phyloP scores from a whole-genome alignment of 2,888 invertebrate genomes.

The Napeogenes inachia region DNA sequence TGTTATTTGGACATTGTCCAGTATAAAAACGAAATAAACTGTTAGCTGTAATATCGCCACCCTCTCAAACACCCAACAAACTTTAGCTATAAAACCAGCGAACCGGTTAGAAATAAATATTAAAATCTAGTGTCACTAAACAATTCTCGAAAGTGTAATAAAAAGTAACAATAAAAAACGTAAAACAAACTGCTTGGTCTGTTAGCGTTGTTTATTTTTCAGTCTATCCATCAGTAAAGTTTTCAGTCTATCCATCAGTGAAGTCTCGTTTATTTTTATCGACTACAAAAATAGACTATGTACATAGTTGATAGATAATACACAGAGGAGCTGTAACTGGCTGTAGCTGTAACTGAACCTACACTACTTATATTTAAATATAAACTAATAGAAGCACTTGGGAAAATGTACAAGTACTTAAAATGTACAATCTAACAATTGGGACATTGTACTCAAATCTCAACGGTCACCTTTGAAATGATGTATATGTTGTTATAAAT shows the following conservation, averaged over 20 bases:
- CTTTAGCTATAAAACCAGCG: slow-evolving; percentile 67
- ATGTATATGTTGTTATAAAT: slow-evolving; percentile 50
- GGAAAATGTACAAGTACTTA: no score
- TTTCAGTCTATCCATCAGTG: slow-evolving; percentile 12
- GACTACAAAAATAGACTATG: no score
- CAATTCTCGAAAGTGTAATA: slow-evolving; percentile 43
- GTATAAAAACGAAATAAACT: slow-evolving; percentile 26
- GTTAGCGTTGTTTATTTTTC: slow-evolving; percentile 12
- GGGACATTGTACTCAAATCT: slow-evolving; percentile 8
- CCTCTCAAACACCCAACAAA: slow-evolving; percentile 49
- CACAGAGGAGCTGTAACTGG: no score
- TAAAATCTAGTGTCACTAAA: slow-evolving; percentile 50
- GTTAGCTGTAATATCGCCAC: slow-evolving; percentile 45
- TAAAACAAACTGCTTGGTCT: slow-evolving; percentile 22
- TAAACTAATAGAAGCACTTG: no score
- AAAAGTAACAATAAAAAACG: slow-evolving; percentile 36
- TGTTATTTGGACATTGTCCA: slow-evolving; percentile 24
- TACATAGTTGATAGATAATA: no score
- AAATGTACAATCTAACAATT: background rate
- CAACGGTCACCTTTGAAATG: slow-evolving; percentile 43
- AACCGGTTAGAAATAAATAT: slow-evolving; percentile 67
- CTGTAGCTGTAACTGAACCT: no score
- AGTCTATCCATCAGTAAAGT: slow-evolving; percentile 9
- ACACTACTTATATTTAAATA: no score
- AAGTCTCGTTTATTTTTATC: no score